phyloP scores from a whole-genome alignment of 2,797 vertebrate genomes.

The Carapus acus region DNA sequence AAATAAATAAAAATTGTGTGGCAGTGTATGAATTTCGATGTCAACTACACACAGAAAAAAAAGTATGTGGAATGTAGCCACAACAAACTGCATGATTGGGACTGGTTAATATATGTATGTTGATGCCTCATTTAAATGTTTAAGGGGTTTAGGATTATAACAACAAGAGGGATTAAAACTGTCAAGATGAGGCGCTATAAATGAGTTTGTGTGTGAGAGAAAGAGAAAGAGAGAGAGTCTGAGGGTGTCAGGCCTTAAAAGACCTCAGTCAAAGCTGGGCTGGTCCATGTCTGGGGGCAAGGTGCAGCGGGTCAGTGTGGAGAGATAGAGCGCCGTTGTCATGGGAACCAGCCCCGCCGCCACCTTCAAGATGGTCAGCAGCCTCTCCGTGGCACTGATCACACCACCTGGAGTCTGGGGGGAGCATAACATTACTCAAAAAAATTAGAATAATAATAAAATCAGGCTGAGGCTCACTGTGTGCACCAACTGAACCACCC shows the following conservation, averaged over 20 bases:
- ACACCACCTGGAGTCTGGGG: slow-evolving; percentile 73
- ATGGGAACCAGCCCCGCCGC: slow-evolving; percentile 77
- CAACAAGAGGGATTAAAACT: too few species aligned
- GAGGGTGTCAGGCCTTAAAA: neutral
- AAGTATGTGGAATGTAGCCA: too few species aligned
- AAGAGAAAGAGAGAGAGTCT: neutral
- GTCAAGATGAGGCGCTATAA: too few species aligned
- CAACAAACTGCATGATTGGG: too few species aligned
- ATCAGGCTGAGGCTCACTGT: too few species aligned
- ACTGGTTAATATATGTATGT: too few species aligned
- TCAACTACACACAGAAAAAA: too few species aligned
- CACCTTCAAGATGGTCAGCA: slow-evolving; percentile 78
- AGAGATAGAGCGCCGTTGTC: slow-evolving; percentile 78
- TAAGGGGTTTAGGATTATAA: too few species aligned
- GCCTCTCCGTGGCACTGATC: slow-evolving; percentile 68
- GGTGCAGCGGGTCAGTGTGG: slow-evolving; percentile 68
- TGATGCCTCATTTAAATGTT: too few species aligned
- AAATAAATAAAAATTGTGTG: too few species aligned
- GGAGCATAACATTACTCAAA: slow-evolving; percentile 1
- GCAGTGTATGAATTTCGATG: too few species aligned
- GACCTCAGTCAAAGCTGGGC: slow-evolving; percentile 59
- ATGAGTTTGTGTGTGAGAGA: slow-evolving; percentile 23
- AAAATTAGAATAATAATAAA: neutral
- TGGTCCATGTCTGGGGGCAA: slow-evolving; percentile 63
- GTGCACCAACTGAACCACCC: too few species aligned